Percentiles rank a stretch among this genome's conserved stretches.
These are phyloP conservation scores for Nephila pilipes DNA, from an alignment of 1,140 invertebrate species.

Conservation along the genomic window DNA sequence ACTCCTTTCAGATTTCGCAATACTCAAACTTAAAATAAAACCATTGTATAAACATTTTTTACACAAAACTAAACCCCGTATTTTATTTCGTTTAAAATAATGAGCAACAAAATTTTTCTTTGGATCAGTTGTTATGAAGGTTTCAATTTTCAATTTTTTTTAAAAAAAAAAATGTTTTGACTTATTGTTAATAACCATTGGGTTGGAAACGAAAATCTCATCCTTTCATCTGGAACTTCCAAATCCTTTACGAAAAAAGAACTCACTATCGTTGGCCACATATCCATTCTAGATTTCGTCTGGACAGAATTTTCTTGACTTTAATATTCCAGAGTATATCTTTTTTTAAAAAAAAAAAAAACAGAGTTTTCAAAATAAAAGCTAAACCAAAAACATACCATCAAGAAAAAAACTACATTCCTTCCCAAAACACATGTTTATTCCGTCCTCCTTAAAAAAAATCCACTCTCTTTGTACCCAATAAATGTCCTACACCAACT, in stretches of 20 bases:
- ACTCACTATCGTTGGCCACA: too few species aligned
- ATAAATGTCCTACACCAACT: slow-evolving; percentile 1
- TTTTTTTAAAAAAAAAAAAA: not conserved
- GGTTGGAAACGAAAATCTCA: not conserved
- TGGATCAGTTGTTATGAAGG: too few species aligned
- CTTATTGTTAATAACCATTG: too few species aligned
- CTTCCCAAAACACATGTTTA: not conserved
- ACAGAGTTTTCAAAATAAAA: not conserved
- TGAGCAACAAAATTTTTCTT: too few species aligned
- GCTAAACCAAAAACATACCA: not conserved
- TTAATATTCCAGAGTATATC: not conserved
- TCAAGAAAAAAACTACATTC: not conserved
- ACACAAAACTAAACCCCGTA: too few species aligned
- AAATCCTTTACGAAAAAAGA: not conserved
- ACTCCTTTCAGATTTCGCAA: too few species aligned
- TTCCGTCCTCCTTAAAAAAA: not conserved
- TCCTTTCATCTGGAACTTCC: not conserved
- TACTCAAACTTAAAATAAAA: too few species aligned
- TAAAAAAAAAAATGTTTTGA: too few species aligned
- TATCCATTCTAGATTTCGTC: not conserved
- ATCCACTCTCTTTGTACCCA: not conserved
- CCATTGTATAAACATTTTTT: too few species aligned
- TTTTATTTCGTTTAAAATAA: too few species aligned
- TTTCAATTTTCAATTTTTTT: too few species aligned
- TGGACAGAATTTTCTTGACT: not conserved